Evolutionary conservation across 2,888 invertebrate species (phyloP), one percentile per base, ranked within the genome.

Genomic region (Panopea generosa): DNA sequence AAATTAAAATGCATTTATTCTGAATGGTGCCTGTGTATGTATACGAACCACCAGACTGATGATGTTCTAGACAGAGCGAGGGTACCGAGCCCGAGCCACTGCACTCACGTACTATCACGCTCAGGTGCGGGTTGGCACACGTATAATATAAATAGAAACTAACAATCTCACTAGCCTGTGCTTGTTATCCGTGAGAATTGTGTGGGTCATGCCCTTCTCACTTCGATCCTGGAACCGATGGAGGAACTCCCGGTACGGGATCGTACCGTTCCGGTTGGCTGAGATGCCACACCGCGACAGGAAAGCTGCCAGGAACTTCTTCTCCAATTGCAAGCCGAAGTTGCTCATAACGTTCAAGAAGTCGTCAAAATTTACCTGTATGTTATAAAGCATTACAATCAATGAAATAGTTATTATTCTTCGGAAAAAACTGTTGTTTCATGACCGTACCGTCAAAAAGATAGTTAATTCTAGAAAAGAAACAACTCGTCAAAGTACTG

Each of bases 141-240:
- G 47, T 50, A 55, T 56, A 24, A 43, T 68, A 53, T 52, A 71
- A 68, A 61, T 56, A 47, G 62, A 62, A 79, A 83, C 82, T 82
- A 80, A 81, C 81, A 84, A 69, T 73, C 71, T 63, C 60, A 82
- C 82, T 68, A 80, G 90, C 91, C 89, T 90, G 89, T 92, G 91
- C 77, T 90, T 90, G 52, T 87, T 86, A 81, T 92, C 87, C 14
- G 90, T 89, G 50, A 92, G 85, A 26, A 92, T 88, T 40, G 87
- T 88, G 77, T 92, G 92, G 4, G 91, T 85, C 90, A 92, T 91
- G 40, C 92, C 92, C 6, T 80, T 82, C 67, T 92, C 92, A 26
- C 91, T 89, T 38, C 92, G 83, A 80, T 92, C 92, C 87, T 92
- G 92, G 89, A 92, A 92, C 43, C 91, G 81, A 78, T 91, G 90